These are phyloP conservation scores for Melanocharis versteri DNA, from an alignment of 2,113 vertebrate species.

Conservation along the genomic window DNA sequence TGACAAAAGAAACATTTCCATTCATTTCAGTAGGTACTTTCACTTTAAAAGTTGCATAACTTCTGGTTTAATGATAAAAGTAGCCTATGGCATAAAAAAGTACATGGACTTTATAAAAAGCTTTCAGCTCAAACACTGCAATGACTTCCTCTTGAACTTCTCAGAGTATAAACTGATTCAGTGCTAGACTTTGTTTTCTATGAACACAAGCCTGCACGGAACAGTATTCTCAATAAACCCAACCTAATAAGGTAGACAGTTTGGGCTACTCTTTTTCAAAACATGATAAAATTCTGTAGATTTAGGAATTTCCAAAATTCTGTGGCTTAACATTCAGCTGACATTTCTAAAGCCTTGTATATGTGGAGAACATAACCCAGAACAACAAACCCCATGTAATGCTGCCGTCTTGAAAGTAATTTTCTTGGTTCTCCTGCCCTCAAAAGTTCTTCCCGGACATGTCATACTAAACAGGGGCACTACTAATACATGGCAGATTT, in stretches of 20 bases:
- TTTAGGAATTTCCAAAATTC: neutral
- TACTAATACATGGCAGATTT: neutral
- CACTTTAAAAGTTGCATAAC: neutral
- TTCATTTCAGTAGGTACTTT: neutral
- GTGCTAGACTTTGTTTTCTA: neutral
- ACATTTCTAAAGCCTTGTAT: neutral
- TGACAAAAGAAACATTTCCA: neutral
- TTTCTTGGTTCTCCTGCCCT: neutral
- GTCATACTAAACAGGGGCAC: neutral
- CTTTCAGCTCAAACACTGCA: neutral
- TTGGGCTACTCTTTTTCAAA: neutral
- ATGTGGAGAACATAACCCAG: neutral
- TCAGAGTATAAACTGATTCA: neutral
- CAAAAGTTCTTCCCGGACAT: neutral
- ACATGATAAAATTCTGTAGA: neutral
- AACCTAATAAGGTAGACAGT: neutral
- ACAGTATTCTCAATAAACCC: neutral
- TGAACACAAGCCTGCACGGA: neutral
- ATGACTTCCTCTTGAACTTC: neutral
- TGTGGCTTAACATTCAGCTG: neutral
- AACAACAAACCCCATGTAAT: neutral
- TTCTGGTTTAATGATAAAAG: neutral
- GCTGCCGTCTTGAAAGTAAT: neutral
- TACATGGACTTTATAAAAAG: neutral
- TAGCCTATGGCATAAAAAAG: neutral